Evolutionary conservation across 1,140 invertebrate genomes (phyloP).

Genomic region (Drosophila albomicans): DNA sequence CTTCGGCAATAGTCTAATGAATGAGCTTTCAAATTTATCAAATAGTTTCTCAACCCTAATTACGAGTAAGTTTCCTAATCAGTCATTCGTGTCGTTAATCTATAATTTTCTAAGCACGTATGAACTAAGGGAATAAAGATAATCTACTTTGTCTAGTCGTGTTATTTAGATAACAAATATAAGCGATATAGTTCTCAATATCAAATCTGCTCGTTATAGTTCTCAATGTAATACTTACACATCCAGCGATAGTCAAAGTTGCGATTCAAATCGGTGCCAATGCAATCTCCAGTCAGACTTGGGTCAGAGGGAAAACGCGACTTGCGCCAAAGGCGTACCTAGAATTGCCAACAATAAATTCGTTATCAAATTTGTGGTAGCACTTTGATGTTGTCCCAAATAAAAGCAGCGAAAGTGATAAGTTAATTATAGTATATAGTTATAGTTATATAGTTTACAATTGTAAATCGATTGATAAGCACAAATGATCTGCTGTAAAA

Average conservation of each 20-base stretch:
- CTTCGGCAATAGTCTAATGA: too few species aligned
- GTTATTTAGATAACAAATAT: too few species aligned
- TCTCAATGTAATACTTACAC: conserved; percentile 76
- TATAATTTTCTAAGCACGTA: too few species aligned
- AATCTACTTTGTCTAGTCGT: too few species aligned
- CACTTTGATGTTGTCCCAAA: conserved; percentile 26
- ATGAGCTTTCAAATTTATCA: too few species aligned
- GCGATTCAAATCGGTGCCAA: conserved; percentile 89
- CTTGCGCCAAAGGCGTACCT: conserved; percentile 89
- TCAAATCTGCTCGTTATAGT: too few species aligned
- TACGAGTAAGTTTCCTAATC: too few species aligned
- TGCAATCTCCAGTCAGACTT: conserved; percentile 70
- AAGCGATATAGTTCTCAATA: background rate
- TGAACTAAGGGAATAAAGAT: too few species aligned
- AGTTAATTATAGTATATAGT: background rate
- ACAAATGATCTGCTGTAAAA: background rate
- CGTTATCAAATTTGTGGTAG: conserved; percentile 16
- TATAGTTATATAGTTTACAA: too few species aligned
- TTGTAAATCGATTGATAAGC: conserved; percentile 17
- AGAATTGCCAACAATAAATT: background rate
- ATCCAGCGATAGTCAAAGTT: conserved; percentile 90
- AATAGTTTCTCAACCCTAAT: too few species aligned
- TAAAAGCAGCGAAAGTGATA: conserved; percentile 20
- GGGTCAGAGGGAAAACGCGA: conserved; percentile 86
- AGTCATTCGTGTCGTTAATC: too few species aligned